Percentiles rank a stretch among this genome's conserved stretches.
Evolutionary conservation across 2,888 invertebrate genomes (phyloP).

Genomic region (Acanthosoma haemorrhoidale): DNA sequence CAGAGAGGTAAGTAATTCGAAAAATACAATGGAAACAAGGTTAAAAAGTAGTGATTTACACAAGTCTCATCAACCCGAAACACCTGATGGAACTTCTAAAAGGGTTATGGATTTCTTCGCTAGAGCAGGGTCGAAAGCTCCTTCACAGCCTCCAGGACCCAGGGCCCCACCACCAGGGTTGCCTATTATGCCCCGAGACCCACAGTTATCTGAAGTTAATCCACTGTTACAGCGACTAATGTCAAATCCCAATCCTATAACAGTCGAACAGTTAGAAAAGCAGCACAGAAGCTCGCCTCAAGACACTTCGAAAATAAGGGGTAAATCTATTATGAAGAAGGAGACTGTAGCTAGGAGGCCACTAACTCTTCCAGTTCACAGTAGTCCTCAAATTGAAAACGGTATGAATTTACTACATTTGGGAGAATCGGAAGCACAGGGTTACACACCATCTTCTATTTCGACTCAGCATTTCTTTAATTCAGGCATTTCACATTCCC

Average conservation of each 20-base stretch:
- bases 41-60: conserved; percentile 29
- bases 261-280: conserved; percentile 81
- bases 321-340: conserved; percentile 29
- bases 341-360: conserved; percentile 13
- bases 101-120: conserved; percentile 87
- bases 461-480: conserved; percentile 48
- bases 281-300: conserved; percentile 64
- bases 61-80: conserved; percentile 26
- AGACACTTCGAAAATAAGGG: neutral
- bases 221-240: conserved; percentile 68
- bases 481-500: conserved; percentile 46
- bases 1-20: conserved; percentile 52
- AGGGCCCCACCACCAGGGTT: conserved; percentile 36
- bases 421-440: conserved; percentile 21
- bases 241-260: conserved; percentile 73
- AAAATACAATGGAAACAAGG: conserved; percentile 31
- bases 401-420: conserved; percentile 47
- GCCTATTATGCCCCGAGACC: neutral
- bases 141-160: conserved; percentile 34
- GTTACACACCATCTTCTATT: conserved; percentile 45
- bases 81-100: conserved; percentile 44
- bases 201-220: conserved; percentile 43
- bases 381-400: conserved; percentile 47
- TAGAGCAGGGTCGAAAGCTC: conserved; percentile 55
- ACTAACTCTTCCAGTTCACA: conserved; percentile 12